Evolutionary conservation across 1,140 invertebrate genomes (phyloP), one percentile per base, ranked within the genome.

Genomic region (Pseudomyrmex pallidus): DNA sequence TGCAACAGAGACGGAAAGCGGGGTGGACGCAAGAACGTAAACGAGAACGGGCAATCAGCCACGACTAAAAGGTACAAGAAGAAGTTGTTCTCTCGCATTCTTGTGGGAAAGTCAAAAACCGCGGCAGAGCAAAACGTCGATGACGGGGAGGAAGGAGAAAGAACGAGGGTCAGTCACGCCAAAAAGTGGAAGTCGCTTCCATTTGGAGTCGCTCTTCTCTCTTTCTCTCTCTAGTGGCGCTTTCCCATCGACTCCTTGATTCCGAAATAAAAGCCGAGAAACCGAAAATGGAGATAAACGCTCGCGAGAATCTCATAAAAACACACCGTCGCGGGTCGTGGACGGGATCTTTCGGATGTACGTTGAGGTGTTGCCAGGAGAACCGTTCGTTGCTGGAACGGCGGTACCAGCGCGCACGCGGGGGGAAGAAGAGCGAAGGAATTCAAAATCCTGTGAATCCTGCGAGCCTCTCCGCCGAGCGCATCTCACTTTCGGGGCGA

Each of bases 181-280:
- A 64, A 86, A 85, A 78, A 84, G 83, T 82, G 87, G 88, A 91
- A 92, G 90, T 92, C 89, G 90, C 85, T 86, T 76, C 86, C 89
- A 89, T 66, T 90, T 84, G 68, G 70, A 56, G 59, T 56, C 61
- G 22, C 54, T 52, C 15, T 4, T 46, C 48, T 70, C 82, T 35
- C 5, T 35, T 0, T 35, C 35, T 35, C 5, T 35, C 35, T 46
- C 54, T 70, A 76, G 67, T 77, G 52, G 5, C 48, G 78, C 73
- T 87, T 91, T 92, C 89, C 85, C 91, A 92, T 91, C 87, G 84
- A 61, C 84, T 74, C 46, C 66, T 35, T 59, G n/a, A 61, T 63
- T 82, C 15, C 35, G 10, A 20, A 52, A 85, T 86, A 89, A 89
- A 90, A 90, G 70, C 78, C 82, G 70, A 74, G 56, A 82, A 72